phyloP scores from a whole-genome alignment of 2,797 vertebrate genomes.

The Alcedo quadribrachys region DNA sequence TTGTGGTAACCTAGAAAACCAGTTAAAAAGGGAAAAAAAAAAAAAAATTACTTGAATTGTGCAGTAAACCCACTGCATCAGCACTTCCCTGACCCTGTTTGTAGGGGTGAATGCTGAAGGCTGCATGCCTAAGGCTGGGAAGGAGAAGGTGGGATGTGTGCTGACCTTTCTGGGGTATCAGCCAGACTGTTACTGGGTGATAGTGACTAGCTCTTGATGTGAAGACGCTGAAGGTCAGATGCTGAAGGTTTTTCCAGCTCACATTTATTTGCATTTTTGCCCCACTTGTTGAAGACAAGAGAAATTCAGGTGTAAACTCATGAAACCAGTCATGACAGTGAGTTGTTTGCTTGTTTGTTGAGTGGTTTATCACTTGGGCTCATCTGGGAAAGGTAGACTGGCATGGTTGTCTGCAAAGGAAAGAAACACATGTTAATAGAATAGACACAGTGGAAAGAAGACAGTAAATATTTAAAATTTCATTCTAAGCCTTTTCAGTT shows the following conservation, averaged over 20 bases:
- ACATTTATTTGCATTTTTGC: neutral
- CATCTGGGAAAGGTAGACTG: neutral
- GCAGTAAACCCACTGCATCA: neutral
- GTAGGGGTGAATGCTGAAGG: neutral
- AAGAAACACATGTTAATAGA: neutral
- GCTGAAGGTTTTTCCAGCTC: neutral
- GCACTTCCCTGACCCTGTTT: neutral
- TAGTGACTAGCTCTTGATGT: neutral
- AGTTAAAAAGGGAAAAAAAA: neutral
- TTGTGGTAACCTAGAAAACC: neutral
- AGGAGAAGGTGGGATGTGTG: neutral
- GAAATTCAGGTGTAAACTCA: neutral
- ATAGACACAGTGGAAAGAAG: neutral
- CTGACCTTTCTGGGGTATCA: neutral
- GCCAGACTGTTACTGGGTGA: neutral
- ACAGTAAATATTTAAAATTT: neutral
- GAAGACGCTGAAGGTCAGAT: neutral
- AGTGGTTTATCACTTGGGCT: neutral
- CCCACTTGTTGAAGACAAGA: neutral
- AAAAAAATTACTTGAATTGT: neutral
- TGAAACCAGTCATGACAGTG: neutral
- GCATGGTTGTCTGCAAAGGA: neutral
- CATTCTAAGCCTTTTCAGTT: neutral
- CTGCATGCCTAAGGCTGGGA: neutral
- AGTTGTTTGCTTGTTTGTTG: neutral